Conservation (phyloP, 2,888 invertebrate genomes). For the Galeruca laticollis region DNA sequence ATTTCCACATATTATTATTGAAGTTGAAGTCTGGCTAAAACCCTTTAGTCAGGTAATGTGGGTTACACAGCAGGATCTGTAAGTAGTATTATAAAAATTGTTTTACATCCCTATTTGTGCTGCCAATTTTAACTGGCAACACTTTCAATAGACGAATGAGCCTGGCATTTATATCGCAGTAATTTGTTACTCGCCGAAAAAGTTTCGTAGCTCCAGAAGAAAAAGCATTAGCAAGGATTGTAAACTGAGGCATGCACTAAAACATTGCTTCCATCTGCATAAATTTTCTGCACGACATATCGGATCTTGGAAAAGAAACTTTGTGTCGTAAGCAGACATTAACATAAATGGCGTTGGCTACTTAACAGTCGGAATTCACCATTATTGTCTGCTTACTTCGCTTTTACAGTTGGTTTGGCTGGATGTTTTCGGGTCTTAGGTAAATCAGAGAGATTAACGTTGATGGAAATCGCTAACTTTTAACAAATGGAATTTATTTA, state of each 20-base stretch:
- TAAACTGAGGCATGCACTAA: conserved; percentile 37
- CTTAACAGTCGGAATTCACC: conserved; percentile 48
- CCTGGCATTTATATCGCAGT: conserved; percentile 1
- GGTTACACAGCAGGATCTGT: too few species aligned
- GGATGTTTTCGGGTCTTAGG: not conserved
- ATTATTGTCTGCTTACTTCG: conserved; percentile 38
- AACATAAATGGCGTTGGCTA: conserved; percentile 47
- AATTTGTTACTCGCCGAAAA: conserved; percentile 20
- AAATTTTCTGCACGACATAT: conserved; percentile 39
- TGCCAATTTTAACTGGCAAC: conserved; percentile 17
- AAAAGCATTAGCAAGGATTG: conserved; percentile 38
- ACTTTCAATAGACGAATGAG: conserved; percentile 10
- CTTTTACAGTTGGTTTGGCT: not conserved
- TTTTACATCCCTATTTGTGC: not conserved
- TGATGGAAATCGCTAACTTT: not conserved
- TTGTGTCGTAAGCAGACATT: conserved; percentile 45
- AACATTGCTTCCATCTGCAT: conserved; percentile 43
- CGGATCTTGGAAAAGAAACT: conserved; percentile 36
- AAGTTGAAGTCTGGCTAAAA: too few species aligned
- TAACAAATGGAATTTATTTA: too few species aligned
- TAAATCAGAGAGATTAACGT: not conserved
- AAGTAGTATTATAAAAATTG: too few species aligned
- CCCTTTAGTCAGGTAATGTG: too few species aligned
- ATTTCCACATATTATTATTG: too few species aligned
- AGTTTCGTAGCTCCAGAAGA: conserved; percentile 14